Conservation (phyloP, 1,140 invertebrate species). For the Halyomorpha halys region DNA sequence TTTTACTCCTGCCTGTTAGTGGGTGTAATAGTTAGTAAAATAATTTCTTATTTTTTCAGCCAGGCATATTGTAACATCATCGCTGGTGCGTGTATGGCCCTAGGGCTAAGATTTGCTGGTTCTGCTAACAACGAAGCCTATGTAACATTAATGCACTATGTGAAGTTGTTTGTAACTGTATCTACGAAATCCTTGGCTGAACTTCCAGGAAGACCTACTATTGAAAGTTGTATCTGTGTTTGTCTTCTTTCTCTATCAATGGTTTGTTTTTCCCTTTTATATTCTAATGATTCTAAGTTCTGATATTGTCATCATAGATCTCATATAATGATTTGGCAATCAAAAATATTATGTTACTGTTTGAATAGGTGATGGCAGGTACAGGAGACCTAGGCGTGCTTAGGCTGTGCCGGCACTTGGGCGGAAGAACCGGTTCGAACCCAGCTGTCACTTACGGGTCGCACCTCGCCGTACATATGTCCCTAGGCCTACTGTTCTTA, state of each 20-base stretch:
- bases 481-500: conserved; percentile 82
- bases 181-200: conserved; percentile 63
- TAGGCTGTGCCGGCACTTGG: conserved; percentile 70
- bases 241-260: conserved; percentile 69
- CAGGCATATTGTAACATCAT: conserved; percentile 95
- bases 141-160: conserved; percentile 57
- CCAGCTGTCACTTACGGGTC: conserved; percentile 75
- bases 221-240: conserved; percentile 81
- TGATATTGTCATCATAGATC: too few relatives aligned
- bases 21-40: too few relatives aligned
- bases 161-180: conserved; percentile 52
- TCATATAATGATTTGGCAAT: background rate
- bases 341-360: background rate
- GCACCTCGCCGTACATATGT: conserved; percentile 90
- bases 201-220: conserved; percentile 75
- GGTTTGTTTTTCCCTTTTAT: conserved; percentile 41
- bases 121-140: conserved; percentile 75
- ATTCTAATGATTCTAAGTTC: too few relatives aligned
- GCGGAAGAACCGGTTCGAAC: conserved; percentile 52
- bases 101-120: conserved; percentile 88
- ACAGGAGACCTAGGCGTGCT: conserved; percentile 82
- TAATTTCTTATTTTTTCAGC: conserved; percentile 41
- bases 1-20: too few relatives aligned
- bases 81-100: conserved; percentile 85
- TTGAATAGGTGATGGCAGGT: conserved; percentile 71